Conservation (phyloP, 2,888 invertebrate genomes). For the Plagodis dolabraria region DNA sequence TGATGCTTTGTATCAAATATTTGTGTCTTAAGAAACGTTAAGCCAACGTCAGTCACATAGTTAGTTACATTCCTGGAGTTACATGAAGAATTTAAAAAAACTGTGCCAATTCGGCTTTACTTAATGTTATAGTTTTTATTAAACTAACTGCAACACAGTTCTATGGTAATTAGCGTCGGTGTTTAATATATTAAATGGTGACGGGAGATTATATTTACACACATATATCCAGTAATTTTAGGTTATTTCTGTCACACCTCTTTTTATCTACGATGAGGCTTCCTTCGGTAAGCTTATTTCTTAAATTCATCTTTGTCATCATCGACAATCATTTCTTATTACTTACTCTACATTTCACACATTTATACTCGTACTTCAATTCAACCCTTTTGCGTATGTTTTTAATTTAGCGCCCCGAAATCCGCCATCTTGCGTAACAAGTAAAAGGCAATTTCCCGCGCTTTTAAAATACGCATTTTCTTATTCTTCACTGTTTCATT, state of each 20-base stretch:
- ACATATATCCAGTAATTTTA: slow-evolving; percentile 36
- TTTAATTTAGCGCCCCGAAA: slow-evolving; percentile 12
- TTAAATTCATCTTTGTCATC: slow-evolving; percentile 14
- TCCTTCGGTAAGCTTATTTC: slow-evolving; percentile 33
- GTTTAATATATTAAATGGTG: slow-evolving; percentile 31
- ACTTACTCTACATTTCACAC: slow-evolving; percentile 21
- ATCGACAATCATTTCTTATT: slow-evolving; percentile 15
- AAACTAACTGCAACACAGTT: slow-evolving; percentile 6
- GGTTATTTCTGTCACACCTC: slow-evolving; percentile 46
- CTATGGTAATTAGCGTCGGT: slow-evolving; percentile 7
- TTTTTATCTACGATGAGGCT: slow-evolving; percentile 43
- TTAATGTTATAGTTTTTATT: slow-evolving; percentile 4
- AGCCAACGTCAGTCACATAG: too few relatives aligned
- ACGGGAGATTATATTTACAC: slow-evolving; percentile 36
- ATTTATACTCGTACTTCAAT: slow-evolving; percentile 7
- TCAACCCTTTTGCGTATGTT: slow-evolving; percentile 16
- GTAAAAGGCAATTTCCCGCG: background rate
- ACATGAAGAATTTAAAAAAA: too few relatives aligned
- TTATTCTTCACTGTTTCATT: slow-evolving; percentile 2
- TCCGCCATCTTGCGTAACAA: slow-evolving; percentile 7
- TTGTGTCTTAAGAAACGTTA: too few relatives aligned
- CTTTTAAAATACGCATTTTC: slow-evolving; percentile 3
- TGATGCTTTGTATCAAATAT: too few relatives aligned
- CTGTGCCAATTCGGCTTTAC: background rate
- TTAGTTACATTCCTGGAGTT: too few relatives aligned